These are phyloP conservation scores for Stictonetta naevosa DNA, from an alignment of 2,113 vertebrate species.

Conservation along the genomic window DNA sequence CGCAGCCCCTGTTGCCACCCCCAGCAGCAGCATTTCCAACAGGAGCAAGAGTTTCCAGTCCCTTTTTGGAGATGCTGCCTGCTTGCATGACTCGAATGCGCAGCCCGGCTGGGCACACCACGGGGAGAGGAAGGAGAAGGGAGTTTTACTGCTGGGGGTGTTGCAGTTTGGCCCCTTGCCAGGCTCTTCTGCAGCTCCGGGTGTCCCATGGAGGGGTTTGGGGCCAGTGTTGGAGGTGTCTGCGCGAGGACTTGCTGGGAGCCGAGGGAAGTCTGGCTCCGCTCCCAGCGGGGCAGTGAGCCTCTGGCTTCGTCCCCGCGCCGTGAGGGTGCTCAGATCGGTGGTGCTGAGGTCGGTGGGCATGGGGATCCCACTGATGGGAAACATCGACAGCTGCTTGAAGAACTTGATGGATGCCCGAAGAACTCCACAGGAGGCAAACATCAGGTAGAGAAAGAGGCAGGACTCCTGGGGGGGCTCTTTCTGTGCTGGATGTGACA, in stretches of 20 bases:
- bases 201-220: neutral
- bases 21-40: neutral
- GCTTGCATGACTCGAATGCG: no score
- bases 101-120: no score
- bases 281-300: neutral
- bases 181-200: accelerated
- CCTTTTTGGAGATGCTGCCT: neutral
- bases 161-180: neutral
- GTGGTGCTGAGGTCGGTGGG: neutral
- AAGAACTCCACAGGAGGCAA: neutral
- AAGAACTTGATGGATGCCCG: neutral
- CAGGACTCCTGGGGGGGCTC: neutral
- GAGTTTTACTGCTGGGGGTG: neutral
- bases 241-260: accelerated
- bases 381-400: neutral
- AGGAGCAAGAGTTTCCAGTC: neutral
- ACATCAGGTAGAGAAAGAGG: neutral
- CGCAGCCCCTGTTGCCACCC: neutral
- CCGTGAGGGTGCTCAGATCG: neutral
- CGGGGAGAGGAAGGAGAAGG: neutral
- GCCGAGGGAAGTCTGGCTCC: neutral
- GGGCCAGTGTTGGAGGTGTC: neutral
- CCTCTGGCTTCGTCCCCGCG: no score
- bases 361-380: neutral
- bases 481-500: accelerated